phyloP scores from a whole-genome alignment of 2,797 vertebrate genomes.

The Crypturellus tataupa region DNA sequence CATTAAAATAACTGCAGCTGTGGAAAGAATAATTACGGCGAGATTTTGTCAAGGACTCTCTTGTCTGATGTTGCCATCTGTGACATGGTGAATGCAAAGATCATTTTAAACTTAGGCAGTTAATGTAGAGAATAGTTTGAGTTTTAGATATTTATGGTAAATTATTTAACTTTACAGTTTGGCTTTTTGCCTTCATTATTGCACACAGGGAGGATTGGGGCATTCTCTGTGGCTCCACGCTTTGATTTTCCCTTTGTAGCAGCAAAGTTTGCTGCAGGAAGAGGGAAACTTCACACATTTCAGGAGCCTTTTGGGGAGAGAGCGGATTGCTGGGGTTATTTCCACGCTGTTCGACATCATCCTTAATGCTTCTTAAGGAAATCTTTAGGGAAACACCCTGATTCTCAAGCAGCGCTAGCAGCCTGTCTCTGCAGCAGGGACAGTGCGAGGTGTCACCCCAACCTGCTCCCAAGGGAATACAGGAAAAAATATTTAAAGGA shows the following conservation, averaged over 20 bases:
- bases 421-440: conserved; percentile 55
- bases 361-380: not conserved
- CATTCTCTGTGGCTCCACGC: conserved; percentile 75
- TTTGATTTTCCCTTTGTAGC: conserved; percentile 75
- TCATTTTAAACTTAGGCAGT: conserved; percentile 82
- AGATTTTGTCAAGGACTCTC: conserved; percentile 85
- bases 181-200: conserved; percentile 82
- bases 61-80: conserved; percentile 87
- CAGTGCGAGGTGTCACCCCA: not conserved
- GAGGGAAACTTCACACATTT: not conserved
- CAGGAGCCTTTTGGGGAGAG: conserved; percentile 3
- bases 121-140: conserved; percentile 82
- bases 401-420: conserved; percentile 40
- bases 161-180: conserved; percentile 85
- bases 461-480: too few species aligned
- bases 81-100: conserved; percentile 85
- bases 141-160: conserved; percentile 85
- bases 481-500: too few species aligned
- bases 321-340: conserved; percentile 26
- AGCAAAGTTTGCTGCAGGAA: conserved; percentile 38
- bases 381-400: not conserved
- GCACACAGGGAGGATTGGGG: conserved; percentile 67
- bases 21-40: conserved; percentile 83
- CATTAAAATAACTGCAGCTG: conserved; percentile 85
- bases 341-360: conserved; percentile 13